Evolutionary conservation across 2,888 invertebrate genomes (phyloP), one percentile per base, ranked within the genome.

Genomic region (Platypus cylindrus): DNA sequence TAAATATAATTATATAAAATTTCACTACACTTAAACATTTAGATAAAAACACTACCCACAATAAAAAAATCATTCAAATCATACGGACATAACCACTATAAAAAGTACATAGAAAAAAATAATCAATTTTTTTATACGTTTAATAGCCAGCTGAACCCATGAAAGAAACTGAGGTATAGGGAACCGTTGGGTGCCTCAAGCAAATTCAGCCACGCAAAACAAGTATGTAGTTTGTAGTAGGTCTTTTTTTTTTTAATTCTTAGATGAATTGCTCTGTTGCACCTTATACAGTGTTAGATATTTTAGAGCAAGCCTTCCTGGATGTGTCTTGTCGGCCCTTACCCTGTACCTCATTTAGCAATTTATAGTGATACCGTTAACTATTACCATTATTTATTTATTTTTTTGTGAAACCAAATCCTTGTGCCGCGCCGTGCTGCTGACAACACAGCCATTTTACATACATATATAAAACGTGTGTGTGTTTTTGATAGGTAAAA

Each of bases 111-210:
- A n/a, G n/a, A 26, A 23, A 36, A 36, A 35, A 38, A 38, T 41
- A 41, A 41, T 38, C 13, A 55, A 60, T 63, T 67, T 63, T 51
- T 45, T 50, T 41, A 18, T 38, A 38, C 41, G 63, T 68, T 72
- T 71, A 65, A 68, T 68, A 75, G 75, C 74, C 73, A 68, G 73
- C 74, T 68, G 75, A 75, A 71, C 73, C 73, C 64, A 73, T 75
- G 70, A 73, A 72, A 71, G 75, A 75, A 73, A 75, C 75, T 70
- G 75, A 75, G 72, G 75, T 75, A 67, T 75, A 75, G 73, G 66
- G 65, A 65, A 62, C 50, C 49, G 46, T 55, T 56, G 66, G 66
- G 66, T 64, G 64, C 67, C 62, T 59, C 59, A 64, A 65, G 66
- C 66, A 63, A 64, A 62, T 65, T 67, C 66, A 65, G 67, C 67